Evolutionary conservation across 2,113 vertebrate genomes (phyloP).

Genomic region (Scalopus aquaticus): DNA sequence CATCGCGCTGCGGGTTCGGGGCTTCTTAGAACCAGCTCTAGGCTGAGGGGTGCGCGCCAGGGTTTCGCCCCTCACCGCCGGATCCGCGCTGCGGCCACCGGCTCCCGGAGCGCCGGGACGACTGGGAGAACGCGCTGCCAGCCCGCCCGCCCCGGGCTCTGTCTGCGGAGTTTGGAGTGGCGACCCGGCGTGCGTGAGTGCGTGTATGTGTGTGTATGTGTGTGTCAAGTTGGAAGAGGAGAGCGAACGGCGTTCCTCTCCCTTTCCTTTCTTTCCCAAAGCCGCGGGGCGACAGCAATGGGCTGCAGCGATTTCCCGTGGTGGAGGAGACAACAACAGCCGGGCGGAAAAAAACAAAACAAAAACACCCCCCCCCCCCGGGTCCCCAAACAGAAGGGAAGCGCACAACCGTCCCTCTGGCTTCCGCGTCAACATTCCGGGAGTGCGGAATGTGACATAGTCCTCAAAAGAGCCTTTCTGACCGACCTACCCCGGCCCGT

Average conservation of each 20-base stretch:
- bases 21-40: not conserved
- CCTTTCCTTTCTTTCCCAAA: not conserved
- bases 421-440: not conserved
- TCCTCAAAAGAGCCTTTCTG: not conserved
- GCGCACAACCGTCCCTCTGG: not conserved
- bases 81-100: not conserved
- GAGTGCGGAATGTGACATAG: constrained; percentile 49
- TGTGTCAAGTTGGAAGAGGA: constrained; percentile 66
- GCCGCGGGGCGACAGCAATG: not conserved
- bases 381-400: constrained; percentile 21
- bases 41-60: not conserved
- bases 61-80: not conserved
- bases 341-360: not conserved
- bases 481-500: constrained; percentile 12
- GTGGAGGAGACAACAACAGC: not conserved
- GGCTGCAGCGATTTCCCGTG: constrained; percentile 24
- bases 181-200: not conserved
- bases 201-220: not conserved
- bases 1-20: not conserved
- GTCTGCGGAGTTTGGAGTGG: constrained; percentile 63
- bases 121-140: not conserved
- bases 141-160: not conserved
- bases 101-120: not conserved
- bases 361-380: too few relatives aligned
- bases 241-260: not conserved